Conservation (phyloP, 2,113 vertebrate species). For the Callaeas wilsoni region DNA sequence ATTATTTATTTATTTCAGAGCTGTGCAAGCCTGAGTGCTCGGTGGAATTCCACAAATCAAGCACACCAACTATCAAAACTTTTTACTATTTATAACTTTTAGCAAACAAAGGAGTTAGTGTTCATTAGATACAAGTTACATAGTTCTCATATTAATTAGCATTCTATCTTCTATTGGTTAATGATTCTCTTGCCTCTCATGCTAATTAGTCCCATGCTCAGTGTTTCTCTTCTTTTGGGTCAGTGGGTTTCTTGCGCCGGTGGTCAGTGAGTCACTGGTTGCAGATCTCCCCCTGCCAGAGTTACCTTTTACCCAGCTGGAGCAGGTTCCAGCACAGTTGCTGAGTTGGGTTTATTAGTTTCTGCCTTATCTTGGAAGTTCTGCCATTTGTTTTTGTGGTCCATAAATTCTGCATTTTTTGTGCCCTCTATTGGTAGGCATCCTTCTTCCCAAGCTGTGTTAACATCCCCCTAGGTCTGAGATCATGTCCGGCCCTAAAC, state of each 20-base stretch:
- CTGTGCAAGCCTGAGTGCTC: neutral
- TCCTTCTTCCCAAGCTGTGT: neutral
- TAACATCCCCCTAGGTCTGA: neutral
- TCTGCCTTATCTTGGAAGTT: neutral
- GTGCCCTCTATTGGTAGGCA: neutral
- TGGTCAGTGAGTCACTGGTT: neutral
- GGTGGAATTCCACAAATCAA: neutral
- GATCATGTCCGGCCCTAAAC: neutral
- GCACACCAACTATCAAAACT: neutral
- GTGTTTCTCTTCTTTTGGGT: neutral
- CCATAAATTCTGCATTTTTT: neutral
- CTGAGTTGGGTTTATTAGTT: neutral
- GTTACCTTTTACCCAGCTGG: neutral
- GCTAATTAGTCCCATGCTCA: neutral
- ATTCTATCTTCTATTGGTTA: neutral
- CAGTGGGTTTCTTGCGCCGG: neutral
- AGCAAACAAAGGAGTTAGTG: neutral
- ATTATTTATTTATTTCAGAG: neutral
- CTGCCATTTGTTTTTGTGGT: neutral
- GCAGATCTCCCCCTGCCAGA: neutral
- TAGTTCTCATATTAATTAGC: neutral
- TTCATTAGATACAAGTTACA: neutral
- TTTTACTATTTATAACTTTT: neutral
- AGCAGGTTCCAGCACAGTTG: neutral
- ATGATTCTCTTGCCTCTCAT: neutral